Evolutionary conservation across 2,797 vertebrate genomes (phyloP).

Genomic region (Hipposideros larvatus): DNA sequence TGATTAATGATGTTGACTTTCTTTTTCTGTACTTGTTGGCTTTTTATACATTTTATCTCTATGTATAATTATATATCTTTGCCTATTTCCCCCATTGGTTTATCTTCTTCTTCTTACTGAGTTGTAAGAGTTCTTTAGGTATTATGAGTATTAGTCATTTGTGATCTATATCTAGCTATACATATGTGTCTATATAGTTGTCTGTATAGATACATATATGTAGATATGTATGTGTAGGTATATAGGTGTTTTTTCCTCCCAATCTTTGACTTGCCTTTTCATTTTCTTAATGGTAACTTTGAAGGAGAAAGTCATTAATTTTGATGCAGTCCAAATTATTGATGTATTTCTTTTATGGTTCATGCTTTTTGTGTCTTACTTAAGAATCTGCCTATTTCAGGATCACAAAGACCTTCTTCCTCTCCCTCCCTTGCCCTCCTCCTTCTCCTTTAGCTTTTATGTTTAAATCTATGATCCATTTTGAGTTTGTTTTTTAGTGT

Average conservation of each 20-base stretch:
- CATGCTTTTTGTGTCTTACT: neutral
- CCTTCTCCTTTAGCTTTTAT: neutral
- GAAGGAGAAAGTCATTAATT: neutral
- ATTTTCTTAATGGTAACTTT: neutral
- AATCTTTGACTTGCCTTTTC: neutral
- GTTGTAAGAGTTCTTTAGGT: neutral
- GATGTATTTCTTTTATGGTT: neutral
- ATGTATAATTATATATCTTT: neutral
- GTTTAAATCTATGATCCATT: neutral
- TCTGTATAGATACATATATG: neutral
- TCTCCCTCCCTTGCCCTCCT: neutral
- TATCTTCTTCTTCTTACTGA: neutral
- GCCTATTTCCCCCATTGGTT: neutral
- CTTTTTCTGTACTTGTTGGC: neutral
- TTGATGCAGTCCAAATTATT: neutral
- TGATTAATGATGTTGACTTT: neutral
- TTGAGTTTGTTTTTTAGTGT: neutral
- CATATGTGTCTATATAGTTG: neutral
- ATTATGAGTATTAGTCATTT: neutral
- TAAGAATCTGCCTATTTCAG: neutral
- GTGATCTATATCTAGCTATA: neutral
- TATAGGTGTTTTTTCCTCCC: neutral
- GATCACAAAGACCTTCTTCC: neutral
- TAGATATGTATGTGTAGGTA: neutral
- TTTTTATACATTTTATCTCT: neutral